Evolutionary conservation across 2,888 invertebrate genomes (phyloP).

Genomic region (Lobophora halterata): DNA sequence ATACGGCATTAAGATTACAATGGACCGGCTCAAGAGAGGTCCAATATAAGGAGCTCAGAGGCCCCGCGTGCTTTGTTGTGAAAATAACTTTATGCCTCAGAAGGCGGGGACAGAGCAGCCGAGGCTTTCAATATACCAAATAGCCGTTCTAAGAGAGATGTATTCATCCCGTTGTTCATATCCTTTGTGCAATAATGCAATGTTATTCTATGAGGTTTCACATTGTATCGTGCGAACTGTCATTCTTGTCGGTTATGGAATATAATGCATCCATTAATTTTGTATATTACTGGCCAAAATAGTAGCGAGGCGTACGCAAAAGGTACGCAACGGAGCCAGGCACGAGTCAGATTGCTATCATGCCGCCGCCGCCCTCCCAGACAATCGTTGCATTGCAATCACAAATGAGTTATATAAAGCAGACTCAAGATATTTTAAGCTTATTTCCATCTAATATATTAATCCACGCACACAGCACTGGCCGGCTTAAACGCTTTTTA

Average conservation of each 20-base stretch:
- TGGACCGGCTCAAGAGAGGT: conserved; percentile 75
- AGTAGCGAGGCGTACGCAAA: conserved; percentile 45
- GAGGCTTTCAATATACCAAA: conserved; percentile 72
- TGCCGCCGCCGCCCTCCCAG: conserved; percentile 45
- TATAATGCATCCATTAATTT: conserved; percentile 31
- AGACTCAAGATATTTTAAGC: conserved; percentile 54
- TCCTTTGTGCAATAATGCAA: conserved; percentile 67
- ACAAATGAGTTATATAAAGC: conserved; percentile 63
- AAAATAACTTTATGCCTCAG: conserved; percentile 77
- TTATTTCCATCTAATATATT: conserved; percentile 56
- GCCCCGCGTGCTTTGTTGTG: conserved; percentile 74
- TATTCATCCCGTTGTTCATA: conserved; percentile 59
- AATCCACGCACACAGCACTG: conserved; percentile 49
- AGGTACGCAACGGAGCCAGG: conserved; percentile 41
- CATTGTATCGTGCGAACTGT: conserved; percentile 30
- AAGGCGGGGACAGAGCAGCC: conserved; percentile 66
- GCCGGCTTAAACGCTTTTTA: conserved; percentile 38
- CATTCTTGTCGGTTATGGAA: conserved; percentile 29
- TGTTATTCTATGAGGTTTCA: conserved; percentile 44
- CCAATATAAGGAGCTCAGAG: conserved; percentile 77
- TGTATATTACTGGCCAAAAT: conserved; percentile 37
- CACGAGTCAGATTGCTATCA: conserved; percentile 55
- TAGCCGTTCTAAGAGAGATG: conserved; percentile 61
- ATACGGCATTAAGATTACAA: conserved; percentile 79
- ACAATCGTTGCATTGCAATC: conserved; percentile 59